These are phyloP conservation scores for Morus bassanus DNA, from an alignment of 2,797 vertebrate species.

Conservation along the genomic window DNA sequence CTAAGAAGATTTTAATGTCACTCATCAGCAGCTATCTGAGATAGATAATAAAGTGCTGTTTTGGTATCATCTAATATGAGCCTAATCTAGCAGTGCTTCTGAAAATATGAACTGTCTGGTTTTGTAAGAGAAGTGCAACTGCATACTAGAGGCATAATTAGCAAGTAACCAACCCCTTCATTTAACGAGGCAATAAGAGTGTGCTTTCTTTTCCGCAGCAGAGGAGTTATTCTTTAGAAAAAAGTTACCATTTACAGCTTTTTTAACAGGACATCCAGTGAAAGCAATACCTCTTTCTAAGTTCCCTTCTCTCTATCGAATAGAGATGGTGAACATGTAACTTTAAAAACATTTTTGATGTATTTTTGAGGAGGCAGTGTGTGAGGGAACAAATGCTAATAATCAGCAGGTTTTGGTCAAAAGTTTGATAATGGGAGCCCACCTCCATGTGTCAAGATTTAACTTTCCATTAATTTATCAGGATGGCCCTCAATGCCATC, in stretches of 20 bases:
- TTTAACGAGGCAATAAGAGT: not conserved
- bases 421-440: not conserved
- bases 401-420: not conserved
- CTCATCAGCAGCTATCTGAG: not conserved
- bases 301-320: not conserved
- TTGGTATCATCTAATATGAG: not conserved
- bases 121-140: not conserved
- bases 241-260: not conserved
- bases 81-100: not conserved
- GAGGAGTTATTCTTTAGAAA: not conserved
- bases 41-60: not conserved
- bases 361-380: not conserved
- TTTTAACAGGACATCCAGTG: not conserved
- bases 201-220: not conserved
- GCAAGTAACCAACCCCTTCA: not conserved
- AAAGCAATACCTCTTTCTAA: not conserved
- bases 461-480: not conserved
- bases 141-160: not conserved
- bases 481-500: not conserved
- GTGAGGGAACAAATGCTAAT: not conserved
- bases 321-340: not conserved
- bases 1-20: not conserved
- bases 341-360: not conserved
- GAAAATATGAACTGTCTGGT: not conserved
- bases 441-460: not conserved